phyloP scores from a whole-genome alignment of 2,888 invertebrate genomes.

The Drosophila infuscata region DNA sequence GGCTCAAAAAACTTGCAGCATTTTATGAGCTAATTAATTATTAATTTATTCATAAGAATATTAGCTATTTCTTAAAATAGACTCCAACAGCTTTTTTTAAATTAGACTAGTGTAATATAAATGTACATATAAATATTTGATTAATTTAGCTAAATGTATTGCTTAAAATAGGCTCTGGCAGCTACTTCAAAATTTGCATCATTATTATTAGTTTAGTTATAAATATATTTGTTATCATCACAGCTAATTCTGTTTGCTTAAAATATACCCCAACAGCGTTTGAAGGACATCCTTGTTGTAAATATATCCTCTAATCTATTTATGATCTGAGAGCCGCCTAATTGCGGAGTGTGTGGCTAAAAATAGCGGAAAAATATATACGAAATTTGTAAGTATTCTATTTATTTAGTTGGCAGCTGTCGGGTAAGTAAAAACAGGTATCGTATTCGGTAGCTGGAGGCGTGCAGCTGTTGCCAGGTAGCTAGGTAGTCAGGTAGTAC shows the following conservation, averaged over 20 bases:
- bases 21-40: neutral
- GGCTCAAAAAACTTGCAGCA: too few species aligned
- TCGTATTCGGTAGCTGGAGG: neutral
- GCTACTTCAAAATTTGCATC: neutral
- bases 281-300: neutral
- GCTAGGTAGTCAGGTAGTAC: constrained; percentile 19
- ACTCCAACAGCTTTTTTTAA: neutral
- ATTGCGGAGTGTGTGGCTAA: constrained; percentile 13
- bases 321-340: neutral
- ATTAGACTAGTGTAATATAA: neutral
- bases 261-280: neutral
- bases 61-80: neutral
- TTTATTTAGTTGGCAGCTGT: constrained; percentile 41
- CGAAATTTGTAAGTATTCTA: constrained; percentile 30
- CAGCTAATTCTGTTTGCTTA: neutral
- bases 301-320: neutral
- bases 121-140: neutral
- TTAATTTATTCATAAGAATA: neutral
- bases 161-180: neutral
- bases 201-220: neutral
- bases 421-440: neutral
- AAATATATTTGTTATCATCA: neutral
- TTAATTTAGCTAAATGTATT: neutral
- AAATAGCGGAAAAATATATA: constrained; percentile 19
- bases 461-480: constrained; percentile 23